Base-by-base conservation (phyloP, 2,797 vertebrate species). In the Sparidentex hasta region DNA sequence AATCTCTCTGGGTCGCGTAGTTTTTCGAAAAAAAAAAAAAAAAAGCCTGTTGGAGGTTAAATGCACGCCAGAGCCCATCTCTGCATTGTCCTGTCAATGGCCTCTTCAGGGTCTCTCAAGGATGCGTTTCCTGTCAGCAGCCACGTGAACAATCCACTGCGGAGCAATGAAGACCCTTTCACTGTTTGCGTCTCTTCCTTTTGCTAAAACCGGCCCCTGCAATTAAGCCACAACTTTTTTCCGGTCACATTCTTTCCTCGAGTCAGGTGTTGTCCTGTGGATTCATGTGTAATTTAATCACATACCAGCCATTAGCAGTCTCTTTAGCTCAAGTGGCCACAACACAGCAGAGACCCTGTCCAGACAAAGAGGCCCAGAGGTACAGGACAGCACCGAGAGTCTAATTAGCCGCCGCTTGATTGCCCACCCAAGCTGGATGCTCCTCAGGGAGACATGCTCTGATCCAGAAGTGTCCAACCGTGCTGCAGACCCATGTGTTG, bases 41-140 rank as follows among this genome's bases (percentile, higher is more conserved):
- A n/a, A 69, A 72, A 84, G 80, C 65, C 62, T 18, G 50, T 58
- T 87, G 83, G 85, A 83, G 78, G 78, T 92, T 82, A 87, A 83
- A 73, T 33, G 29, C 5, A 65, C 7, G 43, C 52, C 44, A 9
- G 12, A 69, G 33, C 12, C 56, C 38, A n/a, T 71, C 33, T 52
- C 56, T 71, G 25, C 44, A 29, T 77, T 66, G 63, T 71, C 74
- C n/a, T 48, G 46, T 78, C 27, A 86, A 47, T 18, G 44, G 59
- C 23, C 44, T 63, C 51, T 48, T 76, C 29, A 29, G 33, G 51
- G 54, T 71, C 58, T 51, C 47, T 72, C 25, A 47, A 52, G 52
- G 66, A 65, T 46, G 72, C 5, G 57, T 12, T 59, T 48, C 27
- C 54, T 66, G 47, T 76, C 44, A 29, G 47, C 18, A 62, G 52